Percentiles rank a stretch among this genome's conserved stretches.
phyloP scores from a whole-genome alignment of 1,140 invertebrate genomes.

The Drosophila mauritiana region DNA sequence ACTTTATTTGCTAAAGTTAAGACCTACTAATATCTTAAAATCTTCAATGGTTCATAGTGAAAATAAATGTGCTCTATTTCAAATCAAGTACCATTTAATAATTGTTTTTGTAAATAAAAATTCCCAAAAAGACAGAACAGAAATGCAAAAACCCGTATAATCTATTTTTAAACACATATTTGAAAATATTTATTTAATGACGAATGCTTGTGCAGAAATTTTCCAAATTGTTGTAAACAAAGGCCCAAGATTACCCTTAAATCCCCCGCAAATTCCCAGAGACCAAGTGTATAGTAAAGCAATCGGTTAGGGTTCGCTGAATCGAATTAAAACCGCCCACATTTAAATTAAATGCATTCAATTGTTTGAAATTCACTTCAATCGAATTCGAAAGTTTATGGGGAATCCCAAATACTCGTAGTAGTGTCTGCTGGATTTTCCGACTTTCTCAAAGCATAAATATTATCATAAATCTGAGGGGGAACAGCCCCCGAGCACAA shows the following conservation, averaged over 20 bases:
- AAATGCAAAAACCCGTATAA: too few relatives aligned
- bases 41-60: background rate
- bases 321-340: slow-evolving; percentile 27
- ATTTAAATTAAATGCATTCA: slow-evolving; percentile 12
- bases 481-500: slow-evolving; percentile 22
- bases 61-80: background rate
- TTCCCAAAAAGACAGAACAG: too few relatives aligned
- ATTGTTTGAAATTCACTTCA: slow-evolving; percentile 56
- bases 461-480: slow-evolving; percentile 61
- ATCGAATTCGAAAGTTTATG: slow-evolving; percentile 61
- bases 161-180: too few relatives aligned
- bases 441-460: slow-evolving; percentile 53
- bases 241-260: slow-evolving; percentile 18
- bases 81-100: too few relatives aligned
- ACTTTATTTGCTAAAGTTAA: background rate
- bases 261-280: slow-evolving; percentile 14
- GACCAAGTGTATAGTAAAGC: slow-evolving; percentile 15
- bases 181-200: background rate
- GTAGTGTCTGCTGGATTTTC: slow-evolving; percentile 45
- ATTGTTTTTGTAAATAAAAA: too few relatives aligned
- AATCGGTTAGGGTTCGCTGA: slow-evolving; percentile 1
- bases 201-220: slow-evolving; percentile 2
- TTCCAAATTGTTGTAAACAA: slow-evolving; percentile 4
- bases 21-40: background rate
- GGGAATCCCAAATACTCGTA: slow-evolving; percentile 34